Base-by-base conservation (phyloP, 1,140 invertebrate genomes). In the Leptopilina clavipes region DNA sequence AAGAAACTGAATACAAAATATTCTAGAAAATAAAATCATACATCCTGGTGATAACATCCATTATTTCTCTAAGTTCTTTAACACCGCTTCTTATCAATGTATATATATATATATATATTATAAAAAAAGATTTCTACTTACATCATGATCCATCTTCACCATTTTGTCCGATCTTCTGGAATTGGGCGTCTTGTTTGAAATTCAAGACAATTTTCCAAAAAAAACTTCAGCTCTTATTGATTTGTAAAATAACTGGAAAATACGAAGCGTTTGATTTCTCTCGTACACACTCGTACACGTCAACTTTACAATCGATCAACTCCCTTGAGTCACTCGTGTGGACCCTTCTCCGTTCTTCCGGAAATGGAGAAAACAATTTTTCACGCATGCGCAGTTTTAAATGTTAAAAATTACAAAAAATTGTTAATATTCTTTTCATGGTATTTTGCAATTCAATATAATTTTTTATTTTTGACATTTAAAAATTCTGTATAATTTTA, bases 121-220 rank as follows among this genome's bases (percentile, higher is more conserved):
- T n/a, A 59, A 1, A 14, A 5, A 10, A 19, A 22, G 5, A 59
- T 59, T 22, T 25, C 6, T 73, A 87, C 88, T 89, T 76, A 90
- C 89, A 71, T 90, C 89, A 45, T 90, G 89, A 1, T 90, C 89
- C 89, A 90, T 89, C 56, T 90, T 90, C 71, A 90, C 89, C 89
- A 90, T 90, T 74, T 87, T 89, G 59, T 44, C 65, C 9, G 76
- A 79, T 31, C 8, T 65, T 65, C 59, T 31, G 25, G 22, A 31
- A 65, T 22, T 65, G 10, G 59, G n/a, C 59, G 59, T 65, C 59
- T 65, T 65, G 59, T 37, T 6, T n/a, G 0, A n/a, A 65, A 37
- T 31, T 65, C 25, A 65, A 31, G 59, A 25, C 12, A 65, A 37
- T 37, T 65, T 65, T n/a, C 22, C 19, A 74, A 52, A 74, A 73